Conservation (phyloP, 1,140 invertebrate species). For the Condylostylus longicornis region DNA sequence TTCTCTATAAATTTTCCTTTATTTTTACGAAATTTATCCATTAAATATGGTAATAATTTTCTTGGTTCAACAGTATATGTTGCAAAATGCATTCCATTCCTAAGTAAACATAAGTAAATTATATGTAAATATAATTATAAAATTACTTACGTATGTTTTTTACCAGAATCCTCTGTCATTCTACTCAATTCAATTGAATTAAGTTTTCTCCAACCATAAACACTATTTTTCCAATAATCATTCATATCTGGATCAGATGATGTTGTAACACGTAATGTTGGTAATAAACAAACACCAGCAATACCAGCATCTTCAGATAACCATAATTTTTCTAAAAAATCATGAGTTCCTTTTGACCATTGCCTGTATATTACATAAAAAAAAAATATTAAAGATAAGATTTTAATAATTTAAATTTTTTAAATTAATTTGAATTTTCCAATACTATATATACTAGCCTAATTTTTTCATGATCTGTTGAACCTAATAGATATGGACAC, state of each 20-base stretch:
- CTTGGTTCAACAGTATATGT: constrained; percentile 45
- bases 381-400: too few relatives aligned
- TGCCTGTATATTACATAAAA: too few relatives aligned
- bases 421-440: too few relatives aligned
- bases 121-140: neutral
- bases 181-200: constrained; percentile 33
- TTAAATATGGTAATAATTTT: constrained; percentile 43
- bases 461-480: constrained; percentile 41
- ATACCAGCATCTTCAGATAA: constrained; percentile 37
- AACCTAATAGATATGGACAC: constrained; percentile 47
- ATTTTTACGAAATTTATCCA: constrained; percentile 37
- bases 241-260: constrained; percentile 11
- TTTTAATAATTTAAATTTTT: too few relatives aligned
- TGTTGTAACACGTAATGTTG: constrained; percentile 36
- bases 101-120: constrained; percentile 25
- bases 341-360: constrained; percentile 47
- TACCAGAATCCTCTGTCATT: constrained; percentile 32
- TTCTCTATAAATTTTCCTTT: constrained; percentile 39
- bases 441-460: constrained; percentile 32
- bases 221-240: constrained; percentile 38
- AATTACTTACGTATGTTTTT: constrained; percentile 36
- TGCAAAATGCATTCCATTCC: constrained; percentile 41
- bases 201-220: constrained; percentile 41
- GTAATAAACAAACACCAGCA: constrained; percentile 43
- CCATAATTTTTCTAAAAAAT: constrained; percentile 47